Evolutionary conservation across 2,113 vertebrate genomes (phyloP).

Genomic region (Puntigrus tetrazona): DNA sequence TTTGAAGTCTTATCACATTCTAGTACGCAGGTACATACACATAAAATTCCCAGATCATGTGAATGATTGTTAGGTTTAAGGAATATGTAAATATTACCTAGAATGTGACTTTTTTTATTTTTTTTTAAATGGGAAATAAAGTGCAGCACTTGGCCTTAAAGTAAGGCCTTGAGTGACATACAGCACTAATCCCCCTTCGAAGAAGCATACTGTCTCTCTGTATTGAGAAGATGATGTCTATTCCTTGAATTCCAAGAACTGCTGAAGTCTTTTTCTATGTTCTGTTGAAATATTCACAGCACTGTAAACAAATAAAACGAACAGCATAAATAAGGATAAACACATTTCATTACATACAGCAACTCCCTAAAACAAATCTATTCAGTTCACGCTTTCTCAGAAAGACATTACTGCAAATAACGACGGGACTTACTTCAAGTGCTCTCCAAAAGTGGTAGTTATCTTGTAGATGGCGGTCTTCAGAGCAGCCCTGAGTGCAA

Average conservation of each 20-base stretch:
- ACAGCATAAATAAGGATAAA: not conserved
- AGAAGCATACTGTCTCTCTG: not conserved
- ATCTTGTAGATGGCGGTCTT: conserved; percentile 95
- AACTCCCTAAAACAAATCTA: not conserved
- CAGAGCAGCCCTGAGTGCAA: conserved; percentile 89
- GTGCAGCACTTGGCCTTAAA: not conserved
- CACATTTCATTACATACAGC: not conserved
- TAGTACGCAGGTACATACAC: not conserved
- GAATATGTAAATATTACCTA: not conserved
- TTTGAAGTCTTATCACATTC: not conserved
- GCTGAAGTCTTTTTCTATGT: conserved; percentile 93
- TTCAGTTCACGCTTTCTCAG: not conserved
- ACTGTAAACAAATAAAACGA: conserved; percentile 67
- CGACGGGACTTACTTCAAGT: conserved; percentile 83
- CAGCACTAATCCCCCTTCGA: not conserved
- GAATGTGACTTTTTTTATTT: not conserved
- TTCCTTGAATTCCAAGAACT: conserved; percentile 96
- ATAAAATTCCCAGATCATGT: not conserved
- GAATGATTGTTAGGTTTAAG: not conserved
- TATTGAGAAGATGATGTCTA: conserved; percentile 63
- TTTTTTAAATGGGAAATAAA: not conserved
- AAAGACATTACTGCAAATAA: not conserved
- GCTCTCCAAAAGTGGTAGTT: conserved; percentile 89
- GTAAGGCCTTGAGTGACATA: conserved; percentile 1
- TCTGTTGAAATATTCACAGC: conserved; percentile 90